Percentiles rank a stretch among this genome's conserved stretches.
These are phyloP conservation scores for Antechinus flavipes DNA, from an alignment of 2,113 vertebrate species.

Conservation along the genomic window DNA sequence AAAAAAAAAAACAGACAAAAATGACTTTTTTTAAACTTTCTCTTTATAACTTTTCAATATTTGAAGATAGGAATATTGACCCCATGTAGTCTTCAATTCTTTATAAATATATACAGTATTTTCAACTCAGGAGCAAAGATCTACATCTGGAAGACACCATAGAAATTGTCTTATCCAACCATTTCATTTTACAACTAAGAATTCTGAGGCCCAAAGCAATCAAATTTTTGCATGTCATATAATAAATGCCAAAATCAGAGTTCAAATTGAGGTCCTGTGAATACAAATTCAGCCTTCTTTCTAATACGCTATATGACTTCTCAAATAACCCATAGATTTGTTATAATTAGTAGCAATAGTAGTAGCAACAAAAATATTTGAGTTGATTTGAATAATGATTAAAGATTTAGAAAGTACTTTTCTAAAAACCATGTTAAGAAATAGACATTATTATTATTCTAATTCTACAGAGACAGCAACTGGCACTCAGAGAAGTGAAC, in stretches of 20 bases:
- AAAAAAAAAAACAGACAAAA: not conserved
- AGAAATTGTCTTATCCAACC: not conserved
- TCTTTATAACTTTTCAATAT: not conserved
- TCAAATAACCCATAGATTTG: not conserved
- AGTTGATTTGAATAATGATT: not conserved
- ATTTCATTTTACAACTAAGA: not conserved
- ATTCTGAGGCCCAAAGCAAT: not conserved
- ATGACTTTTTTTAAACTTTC: not conserved
- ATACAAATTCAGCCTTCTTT: not conserved
- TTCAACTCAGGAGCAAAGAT: not conserved
- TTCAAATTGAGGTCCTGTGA: not conserved
- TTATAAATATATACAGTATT: not conserved
- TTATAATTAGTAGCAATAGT: not conserved
- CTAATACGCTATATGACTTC: not conserved
- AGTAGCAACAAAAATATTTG: not conserved
- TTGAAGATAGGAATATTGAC: not conserved
- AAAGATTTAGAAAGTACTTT: not conserved
- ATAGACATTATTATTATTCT: not conserved
- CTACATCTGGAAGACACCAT: not conserved
- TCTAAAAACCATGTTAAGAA: not conserved
- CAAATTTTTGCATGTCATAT: not conserved
- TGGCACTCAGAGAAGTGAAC: not conserved
- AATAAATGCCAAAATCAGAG: not conserved
- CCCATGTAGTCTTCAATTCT: not conserved
- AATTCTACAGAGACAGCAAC: not conserved